phyloP scores from a whole-genome alignment of 2,797 vertebrate species.

The Poeciliopsis infans region DNA sequence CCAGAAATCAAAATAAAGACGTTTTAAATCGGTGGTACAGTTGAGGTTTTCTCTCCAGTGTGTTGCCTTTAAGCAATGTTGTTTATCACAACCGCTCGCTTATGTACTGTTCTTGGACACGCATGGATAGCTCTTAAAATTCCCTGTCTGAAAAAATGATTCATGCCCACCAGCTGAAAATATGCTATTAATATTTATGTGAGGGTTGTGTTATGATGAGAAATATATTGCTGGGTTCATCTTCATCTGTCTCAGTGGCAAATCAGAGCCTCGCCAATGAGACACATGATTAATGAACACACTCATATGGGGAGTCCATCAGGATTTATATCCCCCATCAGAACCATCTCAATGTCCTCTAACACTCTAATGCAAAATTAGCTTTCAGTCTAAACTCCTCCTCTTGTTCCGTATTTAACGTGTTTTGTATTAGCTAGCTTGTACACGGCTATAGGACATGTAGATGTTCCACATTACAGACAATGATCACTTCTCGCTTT shows the following conservation, averaged over 20 bases:
- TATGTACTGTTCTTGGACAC: slow-evolving; percentile 75
- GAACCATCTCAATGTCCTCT: slow-evolving; percentile 72
- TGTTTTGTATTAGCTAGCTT: slow-evolving; percentile 37
- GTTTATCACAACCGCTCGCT: slow-evolving; percentile 78
- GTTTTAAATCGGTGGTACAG: slow-evolving; percentile 36
- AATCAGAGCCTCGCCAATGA: slow-evolving; percentile 79
- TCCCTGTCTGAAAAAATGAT: slow-evolving; percentile 80
- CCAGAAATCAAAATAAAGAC: slow-evolving; percentile 56
- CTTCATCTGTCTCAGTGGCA: slow-evolving; percentile 81
- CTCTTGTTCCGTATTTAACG: slow-evolving; percentile 41
- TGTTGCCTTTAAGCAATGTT: slow-evolving; percentile 70
- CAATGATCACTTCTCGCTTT: slow-evolving; percentile 24
- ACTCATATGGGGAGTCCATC: slow-evolving; percentile 68
- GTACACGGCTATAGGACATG: slow-evolving; percentile 25
- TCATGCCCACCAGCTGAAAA: slow-evolving; percentile 84
- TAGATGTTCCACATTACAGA: slow-evolving; percentile 29
- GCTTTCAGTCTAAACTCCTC: slow-evolving; percentile 45
- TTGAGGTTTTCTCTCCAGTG: slow-evolving; percentile 47
- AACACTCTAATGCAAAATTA: slow-evolving; percentile 54
- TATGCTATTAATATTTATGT: slow-evolving; percentile 84
- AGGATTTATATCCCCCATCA: slow-evolving; percentile 79
- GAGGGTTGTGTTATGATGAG: slow-evolving; percentile 83
- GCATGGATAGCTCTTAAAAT: slow-evolving; percentile 77
- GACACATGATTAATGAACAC: slow-evolving; percentile 76
- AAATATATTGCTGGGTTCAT: slow-evolving; percentile 84